phyloP scores from a whole-genome alignment of 2,113 vertebrate genomes.

The Donacobius atricapilla region DNA sequence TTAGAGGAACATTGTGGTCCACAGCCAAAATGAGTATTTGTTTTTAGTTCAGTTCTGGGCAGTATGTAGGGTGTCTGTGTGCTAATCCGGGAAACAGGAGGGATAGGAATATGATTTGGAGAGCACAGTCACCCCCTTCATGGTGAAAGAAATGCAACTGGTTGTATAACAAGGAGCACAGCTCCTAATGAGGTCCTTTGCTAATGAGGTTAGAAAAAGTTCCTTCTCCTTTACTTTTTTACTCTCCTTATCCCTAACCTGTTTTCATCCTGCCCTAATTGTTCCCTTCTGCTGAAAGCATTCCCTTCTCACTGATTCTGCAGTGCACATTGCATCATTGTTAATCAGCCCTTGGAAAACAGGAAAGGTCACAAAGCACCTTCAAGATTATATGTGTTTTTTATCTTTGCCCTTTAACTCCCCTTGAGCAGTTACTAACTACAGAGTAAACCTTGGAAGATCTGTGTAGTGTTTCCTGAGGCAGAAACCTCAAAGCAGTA shows the following conservation, averaged over 20 bases:
- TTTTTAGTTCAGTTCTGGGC: background rate
- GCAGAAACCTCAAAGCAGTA: background rate
- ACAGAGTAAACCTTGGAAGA: background rate
- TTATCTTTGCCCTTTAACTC: conserved; percentile 9
- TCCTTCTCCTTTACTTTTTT: background rate
- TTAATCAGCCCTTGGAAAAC: background rate
- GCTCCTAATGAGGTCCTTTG: no score
- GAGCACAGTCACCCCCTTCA: background rate
- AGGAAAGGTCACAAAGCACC: background rate
- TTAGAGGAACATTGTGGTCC: background rate
- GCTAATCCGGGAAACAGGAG: background rate
- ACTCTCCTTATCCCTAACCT: background rate
- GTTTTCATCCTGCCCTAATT: background rate
- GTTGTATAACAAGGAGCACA: background rate
- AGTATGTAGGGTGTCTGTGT: background rate
- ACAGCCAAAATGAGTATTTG: background rate
- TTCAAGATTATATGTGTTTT: background rate
- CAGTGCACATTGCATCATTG: background rate
- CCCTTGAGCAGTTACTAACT: background rate
- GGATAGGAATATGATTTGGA: background rate
- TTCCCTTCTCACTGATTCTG: conserved; percentile 8
- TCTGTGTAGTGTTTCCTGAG: background rate
- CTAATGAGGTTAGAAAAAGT: background rate
- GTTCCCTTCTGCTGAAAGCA: background rate
- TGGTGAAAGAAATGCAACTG: background rate